phyloP scores from a whole-genome alignment of 2,888 invertebrate genomes.

The Drosophila neonasuta region DNA sequence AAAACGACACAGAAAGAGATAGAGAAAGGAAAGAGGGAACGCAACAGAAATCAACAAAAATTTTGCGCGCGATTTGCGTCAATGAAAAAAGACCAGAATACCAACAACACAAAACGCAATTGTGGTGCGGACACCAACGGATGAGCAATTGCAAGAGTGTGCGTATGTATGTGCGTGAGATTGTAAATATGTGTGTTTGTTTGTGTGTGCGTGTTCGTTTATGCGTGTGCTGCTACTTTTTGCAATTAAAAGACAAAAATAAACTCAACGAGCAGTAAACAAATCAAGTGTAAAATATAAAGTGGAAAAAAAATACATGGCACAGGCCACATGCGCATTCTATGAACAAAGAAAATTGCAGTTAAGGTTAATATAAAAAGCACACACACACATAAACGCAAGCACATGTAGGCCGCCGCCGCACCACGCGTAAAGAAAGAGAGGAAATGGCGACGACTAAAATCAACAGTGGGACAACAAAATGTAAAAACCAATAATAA shows the following conservation, averaged over 20 bases:
- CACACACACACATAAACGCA: slow-evolving; percentile 15
- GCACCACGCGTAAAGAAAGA: slow-evolving; percentile 15
- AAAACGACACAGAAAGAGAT: slow-evolving; percentile 8
- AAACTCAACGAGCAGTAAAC: slow-evolving; percentile 62
- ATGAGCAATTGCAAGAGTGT: neutral
- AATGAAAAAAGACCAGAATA: slow-evolving; percentile 49
- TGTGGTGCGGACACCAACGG: neutral
- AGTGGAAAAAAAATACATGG: slow-evolving; percentile 25
- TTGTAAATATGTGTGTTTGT: neutral
- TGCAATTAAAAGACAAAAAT: slow-evolving; percentile 69
- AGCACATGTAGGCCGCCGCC: neutral
- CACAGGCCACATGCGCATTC: slow-evolving; percentile 23
- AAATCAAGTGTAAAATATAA: slow-evolving; percentile 67
- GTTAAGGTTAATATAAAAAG: slow-evolving; percentile 37
- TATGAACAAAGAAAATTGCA: slow-evolving; percentile 55
- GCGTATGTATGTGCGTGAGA: neutral
- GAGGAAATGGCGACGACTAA: slow-evolving; percentile 41
- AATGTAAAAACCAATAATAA: slow-evolving; percentile 60
- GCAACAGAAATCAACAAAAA: slow-evolving; percentile 62
- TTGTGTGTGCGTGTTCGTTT: slow-evolving; percentile 3
- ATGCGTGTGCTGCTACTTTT: slow-evolving; percentile 39
- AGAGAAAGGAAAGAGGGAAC: slow-evolving; percentile 29
- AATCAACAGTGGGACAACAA: slow-evolving; percentile 64
- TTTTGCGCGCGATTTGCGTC: slow-evolving; percentile 73
- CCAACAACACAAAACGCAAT: slow-evolving; percentile 26